A percentile compares a stretch with the other conserved stretches of the same genome.
These are phyloP conservation scores for Ostrea denselamellosa DNA, from an alignment of 1,140 invertebrate genomes.

Conservation along the genomic window DNA sequence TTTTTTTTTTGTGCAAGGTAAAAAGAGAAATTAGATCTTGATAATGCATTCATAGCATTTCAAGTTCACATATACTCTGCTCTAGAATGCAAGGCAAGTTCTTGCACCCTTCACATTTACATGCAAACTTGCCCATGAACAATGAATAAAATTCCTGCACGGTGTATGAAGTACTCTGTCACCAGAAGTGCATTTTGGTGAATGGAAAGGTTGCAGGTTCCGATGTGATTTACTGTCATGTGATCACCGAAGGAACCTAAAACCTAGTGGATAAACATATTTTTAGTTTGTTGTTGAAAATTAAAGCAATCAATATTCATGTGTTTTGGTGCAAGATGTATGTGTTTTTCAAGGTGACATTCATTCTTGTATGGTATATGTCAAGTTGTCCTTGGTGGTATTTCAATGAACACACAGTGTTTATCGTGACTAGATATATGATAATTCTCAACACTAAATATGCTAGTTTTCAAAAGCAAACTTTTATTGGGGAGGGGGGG, in stretches of 20 bases:
- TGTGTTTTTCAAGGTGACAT: conserved; percentile 35
- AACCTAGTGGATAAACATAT: not conserved
- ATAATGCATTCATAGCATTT: not conserved
- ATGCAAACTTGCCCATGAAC: conserved; percentile 1
- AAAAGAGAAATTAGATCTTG: not conserved
- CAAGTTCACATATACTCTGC: not conserved
- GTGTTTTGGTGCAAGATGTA: conserved; percentile 28
- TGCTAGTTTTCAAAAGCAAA: not conserved
- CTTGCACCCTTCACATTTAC: not conserved
- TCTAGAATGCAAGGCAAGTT: not conserved
- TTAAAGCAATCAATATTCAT: conserved; percentile 9
- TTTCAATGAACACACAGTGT: not conserved
- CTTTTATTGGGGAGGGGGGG: not conserved
- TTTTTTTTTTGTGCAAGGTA: not conserved
- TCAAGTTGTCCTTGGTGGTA: conserved; percentile 2
- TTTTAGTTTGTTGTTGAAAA: conserved; percentile 14
- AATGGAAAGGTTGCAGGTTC: not conserved
- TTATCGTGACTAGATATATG: not conserved
- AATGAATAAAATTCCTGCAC: not conserved
- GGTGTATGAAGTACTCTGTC: not conserved
- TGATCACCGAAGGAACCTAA: not conserved
- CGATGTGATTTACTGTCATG: not conserved
- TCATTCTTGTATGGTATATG: not conserved
- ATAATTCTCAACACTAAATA: not conserved
- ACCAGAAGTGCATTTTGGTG: not conserved